phyloP scores from a whole-genome alignment of 2,797 vertebrate species.

The Cebuella pygmaea region DNA sequence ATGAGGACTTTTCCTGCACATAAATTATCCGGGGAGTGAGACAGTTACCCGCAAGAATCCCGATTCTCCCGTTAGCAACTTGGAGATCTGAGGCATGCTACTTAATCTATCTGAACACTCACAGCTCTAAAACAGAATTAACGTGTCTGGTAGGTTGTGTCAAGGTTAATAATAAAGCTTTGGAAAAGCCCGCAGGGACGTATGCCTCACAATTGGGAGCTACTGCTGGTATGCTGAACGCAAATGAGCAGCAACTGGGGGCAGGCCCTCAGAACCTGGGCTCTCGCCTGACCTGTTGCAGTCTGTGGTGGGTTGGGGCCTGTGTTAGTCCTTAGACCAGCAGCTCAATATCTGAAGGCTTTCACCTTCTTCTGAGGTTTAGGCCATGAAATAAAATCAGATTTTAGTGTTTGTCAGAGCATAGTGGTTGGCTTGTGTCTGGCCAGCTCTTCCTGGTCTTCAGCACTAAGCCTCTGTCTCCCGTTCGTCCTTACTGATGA shows the following conservation, averaged over 20 bases:
- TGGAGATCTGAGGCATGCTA: neutral
- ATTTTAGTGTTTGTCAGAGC: neutral
- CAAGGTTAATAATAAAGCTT: neutral
- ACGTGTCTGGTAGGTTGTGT: neutral
- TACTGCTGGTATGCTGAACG: rapidly evolving
- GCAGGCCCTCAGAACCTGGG: rapidly evolving
- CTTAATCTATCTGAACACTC: neutral
- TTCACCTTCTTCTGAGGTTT: neutral
- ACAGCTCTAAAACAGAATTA: rapidly evolving
- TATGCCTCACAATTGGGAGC: neutral
- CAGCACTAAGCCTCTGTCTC: rapidly evolving
- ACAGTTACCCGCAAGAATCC: neutral
- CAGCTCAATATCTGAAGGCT: neutral
- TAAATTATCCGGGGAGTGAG: neutral
- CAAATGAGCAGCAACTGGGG: neutral
- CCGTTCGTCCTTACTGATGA: neutral
- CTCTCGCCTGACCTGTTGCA: neutral
- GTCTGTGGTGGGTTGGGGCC: rapidly evolving
- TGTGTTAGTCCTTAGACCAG: neutral
- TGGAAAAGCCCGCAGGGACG: neutral
- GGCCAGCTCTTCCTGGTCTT: neutral
- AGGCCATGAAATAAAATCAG: neutral
- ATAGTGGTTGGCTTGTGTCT: too few relatives aligned
- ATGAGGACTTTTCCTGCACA: neutral
- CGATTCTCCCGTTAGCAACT: neutral